These are phyloP conservation scores for Drosophila infuscata DNA, from an alignment of 2,888 invertebrate genomes.

Conservation along the genomic window DNA sequence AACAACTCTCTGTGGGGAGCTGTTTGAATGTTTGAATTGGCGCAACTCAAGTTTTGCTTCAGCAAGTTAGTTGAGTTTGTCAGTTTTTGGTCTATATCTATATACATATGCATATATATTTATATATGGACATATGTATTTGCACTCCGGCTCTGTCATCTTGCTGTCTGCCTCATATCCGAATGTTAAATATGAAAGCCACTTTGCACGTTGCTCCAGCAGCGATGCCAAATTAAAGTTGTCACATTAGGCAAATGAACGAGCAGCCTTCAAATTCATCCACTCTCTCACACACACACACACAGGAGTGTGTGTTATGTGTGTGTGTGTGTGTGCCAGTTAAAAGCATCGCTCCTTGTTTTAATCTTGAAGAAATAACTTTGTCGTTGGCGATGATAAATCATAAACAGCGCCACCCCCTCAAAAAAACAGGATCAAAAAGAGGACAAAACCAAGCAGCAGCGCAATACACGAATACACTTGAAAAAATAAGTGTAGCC, in stretches of 20 bases:
- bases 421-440: slow-evolving; percentile 15
- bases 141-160: slow-evolving; percentile 10
- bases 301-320: neutral
- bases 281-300: neutral
- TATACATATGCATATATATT: neutral
- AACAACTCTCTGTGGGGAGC: slow-evolving; percentile 21
- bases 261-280: slow-evolving; percentile 27
- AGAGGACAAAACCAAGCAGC: neutral
- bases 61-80: slow-evolving; percentile 50
- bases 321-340: slow-evolving; percentile 39
- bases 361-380: slow-evolving; percentile 82
- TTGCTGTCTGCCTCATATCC: slow-evolving; percentile 25
- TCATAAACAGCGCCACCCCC: slow-evolving; percentile 75
- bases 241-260: slow-evolving; percentile 78
- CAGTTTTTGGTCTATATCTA: slow-evolving; percentile 20
- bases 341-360: slow-evolving; percentile 69
- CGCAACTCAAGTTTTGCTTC: slow-evolving; percentile 46
- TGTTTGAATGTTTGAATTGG: slow-evolving; percentile 71
- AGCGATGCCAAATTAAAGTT: slow-evolving; percentile 72
- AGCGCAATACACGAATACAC: neutral
- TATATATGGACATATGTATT: neutral
- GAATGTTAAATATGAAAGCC: slow-evolving; percentile 67
- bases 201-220: slow-evolving; percentile 53
- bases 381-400: slow-evolving; percentile 81
- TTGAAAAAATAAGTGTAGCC: neutral